phyloP scores from a whole-genome alignment of 2,113 vertebrate genomes.

The Kobus ellipsiprymnus region DNA sequence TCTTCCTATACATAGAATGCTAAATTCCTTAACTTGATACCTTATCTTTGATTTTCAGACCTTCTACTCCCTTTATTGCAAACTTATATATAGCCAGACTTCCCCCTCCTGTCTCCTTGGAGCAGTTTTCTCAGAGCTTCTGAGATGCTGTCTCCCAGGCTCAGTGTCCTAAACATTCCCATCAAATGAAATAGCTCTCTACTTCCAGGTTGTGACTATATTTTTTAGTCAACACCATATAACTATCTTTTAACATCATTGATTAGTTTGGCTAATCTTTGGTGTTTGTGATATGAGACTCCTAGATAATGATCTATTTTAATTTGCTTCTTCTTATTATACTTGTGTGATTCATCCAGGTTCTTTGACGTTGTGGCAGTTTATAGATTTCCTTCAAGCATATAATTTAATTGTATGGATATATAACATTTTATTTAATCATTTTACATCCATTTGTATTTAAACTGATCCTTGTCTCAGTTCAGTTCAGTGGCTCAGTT shows the following conservation, averaged over 20 bases:
- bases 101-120: too few relatives aligned
- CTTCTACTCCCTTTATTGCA: too few relatives aligned
- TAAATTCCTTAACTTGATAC: too few relatives aligned
- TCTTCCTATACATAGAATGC: too few relatives aligned
- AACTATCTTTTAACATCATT: not conserved
- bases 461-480: not conserved
- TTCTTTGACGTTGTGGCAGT: not conserved
- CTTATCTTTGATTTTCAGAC: too few relatives aligned
- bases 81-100: too few relatives aligned
- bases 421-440: not conserved
- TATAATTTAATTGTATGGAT: not conserved
- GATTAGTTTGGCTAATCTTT: not conserved
- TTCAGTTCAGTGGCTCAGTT: not conserved
- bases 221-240: not conserved
- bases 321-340: not conserved
- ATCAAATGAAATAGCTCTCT: not conserved
- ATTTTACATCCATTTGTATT: not conserved
- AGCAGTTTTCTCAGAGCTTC: not conserved
- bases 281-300: not conserved
- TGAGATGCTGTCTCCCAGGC: not conserved
- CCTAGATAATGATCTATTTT: not conserved
- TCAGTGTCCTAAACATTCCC: not conserved
- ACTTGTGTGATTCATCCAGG: not conserved
- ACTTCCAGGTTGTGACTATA: not conserved
- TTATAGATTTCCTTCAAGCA: not conserved